Conservation (phyloP, 2,113 vertebrate genomes). For the Labeo rohita region DNA sequence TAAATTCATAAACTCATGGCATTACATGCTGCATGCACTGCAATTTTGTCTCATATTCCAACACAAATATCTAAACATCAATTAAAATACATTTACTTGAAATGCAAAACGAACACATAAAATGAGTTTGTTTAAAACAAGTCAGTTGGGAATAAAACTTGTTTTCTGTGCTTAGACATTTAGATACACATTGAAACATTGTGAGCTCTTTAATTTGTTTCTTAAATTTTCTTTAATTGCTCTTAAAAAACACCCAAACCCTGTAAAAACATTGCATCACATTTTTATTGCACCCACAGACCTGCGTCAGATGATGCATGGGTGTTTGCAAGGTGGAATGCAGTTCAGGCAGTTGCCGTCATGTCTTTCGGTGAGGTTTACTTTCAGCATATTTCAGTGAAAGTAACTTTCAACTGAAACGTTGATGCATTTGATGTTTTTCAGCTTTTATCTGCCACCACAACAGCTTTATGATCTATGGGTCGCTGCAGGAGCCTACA, state of each 20-base stretch:
- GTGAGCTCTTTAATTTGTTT: background rate
- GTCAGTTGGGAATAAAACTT: background rate
- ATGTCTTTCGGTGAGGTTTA: slow-evolving; percentile 92
- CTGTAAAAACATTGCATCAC: background rate
- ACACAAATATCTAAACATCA: too few species aligned
- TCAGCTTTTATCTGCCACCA: slow-evolving; percentile 96
- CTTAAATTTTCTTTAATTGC: background rate
- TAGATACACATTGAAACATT: background rate
- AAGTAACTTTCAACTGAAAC: background rate
- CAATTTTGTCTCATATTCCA: too few species aligned
- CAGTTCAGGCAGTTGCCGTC: slow-evolving; percentile 87
- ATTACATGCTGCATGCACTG: too few species aligned
- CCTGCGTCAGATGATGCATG: slow-evolving; percentile 84
- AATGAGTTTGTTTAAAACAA: too few species aligned
- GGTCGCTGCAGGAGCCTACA: slow-evolving; percentile 85
- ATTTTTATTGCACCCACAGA: slow-evolving; percentile 70
- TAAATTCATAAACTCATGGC: too few species aligned
- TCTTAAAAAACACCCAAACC: too few species aligned
- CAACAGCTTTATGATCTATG: slow-evolving; percentile 94
- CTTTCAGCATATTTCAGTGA: background rate
- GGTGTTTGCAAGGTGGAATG: slow-evolving; percentile 89
- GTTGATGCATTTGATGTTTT: slow-evolving; percentile 62
- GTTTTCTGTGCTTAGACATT: background rate
- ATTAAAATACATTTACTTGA: too few species aligned
- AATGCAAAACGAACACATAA: too few species aligned